Evolutionary conservation across 2,888 invertebrate species (phyloP).

Genomic region (Tubulanus polymorphus): DNA sequence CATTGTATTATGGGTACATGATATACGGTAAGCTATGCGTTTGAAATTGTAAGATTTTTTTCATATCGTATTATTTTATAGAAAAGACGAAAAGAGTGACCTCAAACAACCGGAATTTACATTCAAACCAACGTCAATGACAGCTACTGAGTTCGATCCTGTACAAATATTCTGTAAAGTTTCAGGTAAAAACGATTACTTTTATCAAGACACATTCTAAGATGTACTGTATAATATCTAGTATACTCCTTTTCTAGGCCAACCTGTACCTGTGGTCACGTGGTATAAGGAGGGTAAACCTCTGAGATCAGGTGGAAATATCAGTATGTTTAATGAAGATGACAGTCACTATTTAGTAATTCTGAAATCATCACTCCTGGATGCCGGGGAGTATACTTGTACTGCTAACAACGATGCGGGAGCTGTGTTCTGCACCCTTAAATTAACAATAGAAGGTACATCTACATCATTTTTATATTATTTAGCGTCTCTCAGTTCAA

Average conservation of each 20-base stretch:
- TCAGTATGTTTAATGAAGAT: constrained; percentile 5
- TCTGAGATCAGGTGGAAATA: background rate
- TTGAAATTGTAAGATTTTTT: no score
- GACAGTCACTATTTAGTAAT: constrained; percentile 27
- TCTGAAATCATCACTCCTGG: constrained; percentile 20
- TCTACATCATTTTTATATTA: background rate
- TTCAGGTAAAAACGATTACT: no score
- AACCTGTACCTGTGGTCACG: constrained; percentile 7
- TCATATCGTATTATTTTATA: no score
- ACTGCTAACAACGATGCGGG: constrained; percentile 25
- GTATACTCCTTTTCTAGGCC: no score
- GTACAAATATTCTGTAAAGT: constrained; percentile 23
- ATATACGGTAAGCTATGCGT: no score
- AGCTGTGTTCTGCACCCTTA: constrained; percentile 17
- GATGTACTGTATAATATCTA: no score
- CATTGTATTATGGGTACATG: no score
- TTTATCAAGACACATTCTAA: no score
- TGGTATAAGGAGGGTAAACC: constrained; percentile 10
- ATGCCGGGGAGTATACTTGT: constrained; percentile 36
- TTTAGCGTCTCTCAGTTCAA: background rate
- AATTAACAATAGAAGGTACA: constrained; percentile 21
- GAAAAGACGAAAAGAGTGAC: no score
- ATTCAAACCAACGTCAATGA: constrained; percentile 18
- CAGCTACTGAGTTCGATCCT: constrained; percentile 19
- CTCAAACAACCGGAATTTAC: constrained; percentile 18